Base-by-base conservation (phyloP, 1,140 invertebrate species). In the Euura lappo region DNA sequence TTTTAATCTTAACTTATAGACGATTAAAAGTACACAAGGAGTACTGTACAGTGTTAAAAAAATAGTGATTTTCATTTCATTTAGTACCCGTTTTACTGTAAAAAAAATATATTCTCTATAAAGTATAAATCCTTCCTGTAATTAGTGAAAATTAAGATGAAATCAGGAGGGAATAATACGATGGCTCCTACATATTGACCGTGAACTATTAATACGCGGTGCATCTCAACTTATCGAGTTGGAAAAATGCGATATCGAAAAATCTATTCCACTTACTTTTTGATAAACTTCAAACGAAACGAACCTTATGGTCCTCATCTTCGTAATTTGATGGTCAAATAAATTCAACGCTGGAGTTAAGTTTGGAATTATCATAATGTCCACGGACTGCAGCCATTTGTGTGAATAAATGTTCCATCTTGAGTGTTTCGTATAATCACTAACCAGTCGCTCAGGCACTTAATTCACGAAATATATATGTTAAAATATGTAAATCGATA, bases 11-110 rank as follows among this genome's bases (percentile, higher is more conserved):
- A 60, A 60, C 8, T 11, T 60, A 60, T 60, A 60, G 8, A 60
- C 51, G 10, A 11, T 60, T 60, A 60, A 60, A 60, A 60, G 10
- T 60, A 60, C 51, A 60, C 10, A 3, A n/a, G 5, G 4, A 11
- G 4, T 60, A 60, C 51, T 60, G 51, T 60, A 60, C 51, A 60
- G 51, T 60, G 3, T 60, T 60, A 60, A 60, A 60, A 60, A 60
- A 11, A 68, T 68, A 68, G 11, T 13, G 68, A 72, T 68, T 42
- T 43, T 66, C 13, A 10, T 64, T 68, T 42, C 10, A 3, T 28
- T 68, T 68, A 5, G 8, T 68, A 13, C 8, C 28, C 42, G 11
- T 68, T 68, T 68, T 68, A 10, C 42, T 68, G 66, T 68, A 68
- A 68, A 11, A 68, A 68, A 68, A 42, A 28, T 44, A 28, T 42